A percentile compares a stretch with the other conserved stretches of the same genome.
These are phyloP conservation scores for Collichthys lucidus DNA, from an alignment of 2,113 vertebrate genomes.

Conservation along the genomic window DNA sequence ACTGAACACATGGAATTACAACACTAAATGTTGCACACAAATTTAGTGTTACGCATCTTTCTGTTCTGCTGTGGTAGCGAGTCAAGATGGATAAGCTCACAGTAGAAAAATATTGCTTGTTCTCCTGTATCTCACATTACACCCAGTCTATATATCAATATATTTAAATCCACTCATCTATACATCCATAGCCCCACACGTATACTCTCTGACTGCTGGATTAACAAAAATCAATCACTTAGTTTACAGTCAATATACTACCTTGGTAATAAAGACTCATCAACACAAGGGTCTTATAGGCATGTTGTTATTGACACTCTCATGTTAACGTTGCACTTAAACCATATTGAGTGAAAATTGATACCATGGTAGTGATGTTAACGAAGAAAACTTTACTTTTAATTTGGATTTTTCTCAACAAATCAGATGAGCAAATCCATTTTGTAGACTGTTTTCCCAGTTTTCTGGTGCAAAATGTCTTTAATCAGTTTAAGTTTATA, in stretches of 20 bases:
- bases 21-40: not conserved
- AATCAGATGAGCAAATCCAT: not conserved
- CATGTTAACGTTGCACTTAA: constrained; percentile 18
- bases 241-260: constrained; percentile 66
- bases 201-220: constrained; percentile 29
- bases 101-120: not conserved
- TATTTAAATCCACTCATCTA: constrained; percentile 33
- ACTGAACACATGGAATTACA: not conserved
- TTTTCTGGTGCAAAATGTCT: constrained; percentile 1
- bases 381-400: constrained; percentile 8
- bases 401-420: not conserved
- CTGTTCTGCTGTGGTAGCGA: not conserved
- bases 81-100: constrained; percentile 24
- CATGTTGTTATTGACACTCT: constrained; percentile 37
- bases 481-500: constrained; percentile 11
- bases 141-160: constrained; percentile 28
- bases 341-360: constrained; percentile 10
- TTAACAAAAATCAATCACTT: constrained; percentile 57
- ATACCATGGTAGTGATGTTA: not conserved
- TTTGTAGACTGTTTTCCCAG: not conserved
- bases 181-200: constrained; percentile 18
- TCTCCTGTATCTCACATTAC: constrained; percentile 6
- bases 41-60: not conserved
- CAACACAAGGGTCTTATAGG: constrained; percentile 34
- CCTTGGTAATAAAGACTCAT: constrained; percentile 53